Base-by-base conservation (phyloP, 1,140 invertebrate species). In the Eueides isabella region DNA sequence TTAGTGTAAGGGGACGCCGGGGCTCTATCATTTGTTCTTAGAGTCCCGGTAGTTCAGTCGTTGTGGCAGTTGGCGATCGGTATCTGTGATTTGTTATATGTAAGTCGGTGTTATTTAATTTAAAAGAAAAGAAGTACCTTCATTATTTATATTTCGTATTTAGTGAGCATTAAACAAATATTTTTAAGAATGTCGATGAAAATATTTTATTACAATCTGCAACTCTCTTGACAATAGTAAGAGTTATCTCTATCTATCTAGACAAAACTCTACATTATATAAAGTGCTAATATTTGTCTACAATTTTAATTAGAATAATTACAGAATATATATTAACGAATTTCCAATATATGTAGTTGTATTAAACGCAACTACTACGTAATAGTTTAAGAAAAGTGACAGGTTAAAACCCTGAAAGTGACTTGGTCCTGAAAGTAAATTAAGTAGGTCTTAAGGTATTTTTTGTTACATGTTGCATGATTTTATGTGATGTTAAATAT, bases 1-100 rank as follows among this genome's bases (percentile, higher is more conserved):
- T 86, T 91, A 90, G 86, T 82, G 82, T 92, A 90, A 85, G 85
- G 55, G 35, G 65, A 63, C 74, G 71, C 77, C 75, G 64, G 70
- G 64, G 26, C 67, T 23, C 48, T 55, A 1, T 12, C 29, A 55
- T 12, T 66, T 64, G 72, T 67, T 44, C 75, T 48, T 61, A 19
- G 41, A 61, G 61, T 33, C 61, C 74, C 73, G 74, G 75, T 61
- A 64, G 71, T 76, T 72, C 78, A 67, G 70, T 74, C 65, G 61
- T 77, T 68, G 72, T 83, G 87, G 84, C 85, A 86, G 85, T 87
- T 91, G 80, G 83, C 72, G 80, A 86, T 86, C 73, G 83, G 79
- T 91, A 90, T 91, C 89, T 92, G 91, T 92, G 91, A 92, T 92
- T 92, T 81, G 86, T 84, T 76, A 77, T 65, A 12, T 76, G 66